phyloP scores from a whole-genome alignment of 2,113 vertebrate genomes.

The Bostrychus sinensis region DNA sequence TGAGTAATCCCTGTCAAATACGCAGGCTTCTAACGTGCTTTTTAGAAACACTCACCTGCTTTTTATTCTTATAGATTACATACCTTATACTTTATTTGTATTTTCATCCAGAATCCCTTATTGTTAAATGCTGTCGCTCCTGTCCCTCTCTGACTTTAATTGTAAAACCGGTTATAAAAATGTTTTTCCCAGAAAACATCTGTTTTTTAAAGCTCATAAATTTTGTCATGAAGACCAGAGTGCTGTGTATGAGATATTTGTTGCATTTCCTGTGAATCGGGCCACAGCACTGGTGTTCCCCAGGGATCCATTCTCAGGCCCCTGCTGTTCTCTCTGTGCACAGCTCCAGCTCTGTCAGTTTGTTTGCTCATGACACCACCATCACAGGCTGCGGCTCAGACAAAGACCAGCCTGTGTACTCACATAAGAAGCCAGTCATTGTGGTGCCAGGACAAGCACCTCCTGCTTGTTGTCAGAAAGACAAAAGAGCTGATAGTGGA shows the following conservation, averaged over 20 bases:
- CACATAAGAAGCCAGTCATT: neutral
- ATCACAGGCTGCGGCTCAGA: neutral
- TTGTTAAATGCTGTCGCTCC: neutral
- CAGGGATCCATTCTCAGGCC: neutral
- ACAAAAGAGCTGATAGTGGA: neutral
- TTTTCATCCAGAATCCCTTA: too few relatives aligned
- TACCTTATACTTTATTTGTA: too few relatives aligned
- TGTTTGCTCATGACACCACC: slow-evolving; percentile 6
- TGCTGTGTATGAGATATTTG: neutral
- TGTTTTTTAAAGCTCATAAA: slow-evolving; percentile 3
- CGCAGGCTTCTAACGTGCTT: too few relatives aligned
- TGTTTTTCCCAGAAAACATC: neutral
- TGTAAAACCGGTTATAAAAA: neutral
- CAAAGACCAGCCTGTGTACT: slow-evolving; percentile 5
- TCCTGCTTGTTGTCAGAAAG: neutral
- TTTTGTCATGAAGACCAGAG: neutral
- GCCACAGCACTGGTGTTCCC: neutral
- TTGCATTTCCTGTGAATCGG: slow-evolving; percentile 6
- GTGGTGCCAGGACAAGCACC: slow-evolving; percentile 1
- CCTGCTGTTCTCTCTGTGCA: slow-evolving; percentile 1
- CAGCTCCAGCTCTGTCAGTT: neutral
- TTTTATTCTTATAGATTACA: too few relatives aligned
- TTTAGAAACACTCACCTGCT: too few relatives aligned
- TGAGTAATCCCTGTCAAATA: too few relatives aligned
- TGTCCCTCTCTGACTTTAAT: neutral